Evolutionary conservation across 2,113 vertebrate species (phyloP).

Genomic region (Melozone crissalis): DNA sequence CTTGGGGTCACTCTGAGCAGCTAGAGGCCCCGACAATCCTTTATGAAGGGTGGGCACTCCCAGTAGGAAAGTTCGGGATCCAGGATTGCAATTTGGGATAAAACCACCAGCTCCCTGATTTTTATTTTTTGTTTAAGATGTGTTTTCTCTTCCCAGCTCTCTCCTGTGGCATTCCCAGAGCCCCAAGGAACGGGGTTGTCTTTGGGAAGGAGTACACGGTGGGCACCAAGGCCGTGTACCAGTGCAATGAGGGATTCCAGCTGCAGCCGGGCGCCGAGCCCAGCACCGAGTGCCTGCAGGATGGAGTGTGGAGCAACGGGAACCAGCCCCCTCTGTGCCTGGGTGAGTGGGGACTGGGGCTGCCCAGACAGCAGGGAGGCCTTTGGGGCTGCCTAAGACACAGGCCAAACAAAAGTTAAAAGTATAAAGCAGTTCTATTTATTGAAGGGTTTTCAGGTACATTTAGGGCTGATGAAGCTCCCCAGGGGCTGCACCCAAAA

Average conservation of each 20-base stretch:
- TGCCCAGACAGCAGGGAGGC: fast-evolving
- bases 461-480: background rate
- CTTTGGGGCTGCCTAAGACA: background rate
- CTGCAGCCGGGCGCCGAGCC: slow-evolving; percentile 75
- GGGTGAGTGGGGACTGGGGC: slow-evolving; percentile 75
- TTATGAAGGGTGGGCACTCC: background rate
- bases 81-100: fast-evolving
- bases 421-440: fast-evolving
- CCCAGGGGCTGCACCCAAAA: background rate
- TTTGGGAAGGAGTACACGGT: slow-evolving; percentile 92
- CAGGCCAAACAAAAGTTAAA: too few relatives aligned
- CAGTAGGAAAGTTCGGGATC: background rate
- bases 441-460: background rate
- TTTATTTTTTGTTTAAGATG: fast-evolving
- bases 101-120: background rate
- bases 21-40: background rate
- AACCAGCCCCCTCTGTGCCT: slow-evolving; percentile 85
- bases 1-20: too few relatives aligned
- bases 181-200: slow-evolving; percentile 88
- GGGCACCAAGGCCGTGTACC: slow-evolving; percentile 88
- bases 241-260: slow-evolving; percentile 89
- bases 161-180: slow-evolving; percentile 89
- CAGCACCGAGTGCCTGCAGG: slow-evolving; percentile 84
- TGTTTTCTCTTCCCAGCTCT: slow-evolving; percentile 76
- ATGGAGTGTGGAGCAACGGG: slow-evolving; percentile 88